These are phyloP conservation scores for Coregonus ussuriensis DNA, from an alignment of 2,797 vertebrate species.

Conservation along the genomic window DNA sequence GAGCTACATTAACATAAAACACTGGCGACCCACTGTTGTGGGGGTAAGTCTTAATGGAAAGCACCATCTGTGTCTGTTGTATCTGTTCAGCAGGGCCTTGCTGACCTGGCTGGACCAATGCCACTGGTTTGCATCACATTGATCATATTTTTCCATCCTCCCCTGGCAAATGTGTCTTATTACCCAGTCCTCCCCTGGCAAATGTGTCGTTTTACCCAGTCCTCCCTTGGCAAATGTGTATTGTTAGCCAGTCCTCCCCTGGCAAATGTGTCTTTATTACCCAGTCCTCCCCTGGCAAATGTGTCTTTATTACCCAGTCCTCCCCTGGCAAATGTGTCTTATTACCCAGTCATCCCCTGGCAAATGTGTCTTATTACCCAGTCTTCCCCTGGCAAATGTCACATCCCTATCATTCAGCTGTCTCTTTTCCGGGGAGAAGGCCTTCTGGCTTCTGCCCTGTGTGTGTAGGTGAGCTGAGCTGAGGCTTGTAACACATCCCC, in stretches of 20 bases:
- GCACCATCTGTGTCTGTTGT: not conserved
- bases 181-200: not conserved
- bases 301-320: not conserved
- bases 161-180: not conserved
- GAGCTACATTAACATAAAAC: too few species aligned
- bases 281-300: too few species aligned
- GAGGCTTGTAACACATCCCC: slow-evolving; percentile 29
- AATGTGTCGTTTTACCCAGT: too few species aligned
- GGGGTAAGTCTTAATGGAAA: too few species aligned
- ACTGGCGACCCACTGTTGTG: too few species aligned
- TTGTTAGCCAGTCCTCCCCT: too few species aligned
- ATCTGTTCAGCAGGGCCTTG: not conserved
- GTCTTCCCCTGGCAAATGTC: too few species aligned
- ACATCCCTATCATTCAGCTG: too few species aligned
- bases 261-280: too few species aligned
- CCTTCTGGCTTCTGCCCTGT: not conserved
- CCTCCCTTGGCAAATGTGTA: too few species aligned
- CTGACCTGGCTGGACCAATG: not conserved
- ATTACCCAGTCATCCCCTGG: not conserved
- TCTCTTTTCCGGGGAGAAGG: too few species aligned
- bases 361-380: too few species aligned
- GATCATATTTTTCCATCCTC: not conserved
- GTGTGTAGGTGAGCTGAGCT: slow-evolving; percentile 9
- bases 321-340: not conserved
- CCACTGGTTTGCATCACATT: not conserved